These are phyloP conservation scores for Nautilus pompilius DNA, from an alignment of 1,140 invertebrate species.

Conservation along the genomic window DNA sequence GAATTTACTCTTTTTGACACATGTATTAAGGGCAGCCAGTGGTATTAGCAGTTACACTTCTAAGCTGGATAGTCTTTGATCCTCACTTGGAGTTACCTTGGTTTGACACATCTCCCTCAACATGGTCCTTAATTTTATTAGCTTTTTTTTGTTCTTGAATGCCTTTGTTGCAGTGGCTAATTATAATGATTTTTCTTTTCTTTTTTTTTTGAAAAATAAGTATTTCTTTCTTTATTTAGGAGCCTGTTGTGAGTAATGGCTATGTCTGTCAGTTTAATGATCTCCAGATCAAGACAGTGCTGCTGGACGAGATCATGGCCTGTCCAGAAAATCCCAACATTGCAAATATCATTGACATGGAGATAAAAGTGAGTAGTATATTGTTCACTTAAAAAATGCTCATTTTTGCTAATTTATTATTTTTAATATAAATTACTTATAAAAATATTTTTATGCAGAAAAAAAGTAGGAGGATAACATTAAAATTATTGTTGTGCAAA, in stretches of 20 bases:
- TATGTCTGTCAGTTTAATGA: conserved; percentile 69
- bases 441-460: no score
- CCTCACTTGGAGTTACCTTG: no score
- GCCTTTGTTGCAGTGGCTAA: not conserved
- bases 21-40: no score
- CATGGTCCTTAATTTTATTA: not conserved
- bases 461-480: no score
- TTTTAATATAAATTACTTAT: no score
- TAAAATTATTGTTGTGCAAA: no score
- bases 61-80: no score
- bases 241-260: conserved; percentile 58
- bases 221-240: conserved; percentile 33
- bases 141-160: not conserved
- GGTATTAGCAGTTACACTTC: no score
- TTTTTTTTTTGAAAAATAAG: not conserved
- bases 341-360: conserved; percentile 76
- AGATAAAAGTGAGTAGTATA: conserved; percentile 69
- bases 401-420: no score
- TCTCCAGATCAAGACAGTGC: conserved; percentile 84
- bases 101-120: no score
- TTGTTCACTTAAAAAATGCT: not conserved
- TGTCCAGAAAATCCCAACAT: conserved; percentile 71
- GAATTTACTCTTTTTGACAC: no score
- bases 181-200: not conserved
- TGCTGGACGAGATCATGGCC: conserved; percentile 86